Evolutionary conservation across 2,888 invertebrate genomes (phyloP).

Genomic region (Eupithecia exiguata): DNA sequence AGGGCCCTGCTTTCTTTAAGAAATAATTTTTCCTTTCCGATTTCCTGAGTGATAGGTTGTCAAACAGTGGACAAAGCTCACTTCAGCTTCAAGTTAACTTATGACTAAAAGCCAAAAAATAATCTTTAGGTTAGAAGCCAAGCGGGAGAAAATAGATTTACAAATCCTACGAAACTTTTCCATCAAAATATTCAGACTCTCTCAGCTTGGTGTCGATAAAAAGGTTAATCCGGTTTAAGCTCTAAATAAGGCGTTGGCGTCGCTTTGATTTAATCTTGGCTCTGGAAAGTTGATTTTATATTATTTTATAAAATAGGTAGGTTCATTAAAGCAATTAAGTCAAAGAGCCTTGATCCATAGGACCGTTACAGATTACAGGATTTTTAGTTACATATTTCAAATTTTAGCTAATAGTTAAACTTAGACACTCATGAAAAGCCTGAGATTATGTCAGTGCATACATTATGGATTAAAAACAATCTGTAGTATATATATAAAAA

Average conservation of each 20-base stretch:
- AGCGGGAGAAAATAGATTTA: conserved; percentile 30
- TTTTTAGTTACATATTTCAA: too few species aligned
- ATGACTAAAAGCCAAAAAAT: conserved; percentile 29
- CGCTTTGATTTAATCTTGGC: background rate
- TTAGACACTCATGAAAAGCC: too few species aligned
- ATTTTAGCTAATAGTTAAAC: too few species aligned
- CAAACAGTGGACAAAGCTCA: background rate
- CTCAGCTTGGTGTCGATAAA: conserved; percentile 6
- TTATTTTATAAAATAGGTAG: too few species aligned
- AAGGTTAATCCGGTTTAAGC: background rate
- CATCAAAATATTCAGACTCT: conserved; percentile 40
- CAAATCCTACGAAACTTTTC: conserved; percentile 36
- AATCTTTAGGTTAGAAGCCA: conserved; percentile 30
- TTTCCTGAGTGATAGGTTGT: background rate
- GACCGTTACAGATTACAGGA: too few species aligned
- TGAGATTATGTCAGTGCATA: background rate
- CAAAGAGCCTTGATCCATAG: too few species aligned
- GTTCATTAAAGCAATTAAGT: too few species aligned
- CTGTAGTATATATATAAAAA: background rate
- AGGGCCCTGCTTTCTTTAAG: too few species aligned
- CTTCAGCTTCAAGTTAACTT: conserved; percentile 16
- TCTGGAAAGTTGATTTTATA: background rate
- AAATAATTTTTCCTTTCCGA: background rate
- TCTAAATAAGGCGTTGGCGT: background rate
- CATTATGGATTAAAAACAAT: background rate